phyloP scores from a whole-genome alignment of 2,888 invertebrate genomes.

The Lasioglossum oenotherae region DNA sequence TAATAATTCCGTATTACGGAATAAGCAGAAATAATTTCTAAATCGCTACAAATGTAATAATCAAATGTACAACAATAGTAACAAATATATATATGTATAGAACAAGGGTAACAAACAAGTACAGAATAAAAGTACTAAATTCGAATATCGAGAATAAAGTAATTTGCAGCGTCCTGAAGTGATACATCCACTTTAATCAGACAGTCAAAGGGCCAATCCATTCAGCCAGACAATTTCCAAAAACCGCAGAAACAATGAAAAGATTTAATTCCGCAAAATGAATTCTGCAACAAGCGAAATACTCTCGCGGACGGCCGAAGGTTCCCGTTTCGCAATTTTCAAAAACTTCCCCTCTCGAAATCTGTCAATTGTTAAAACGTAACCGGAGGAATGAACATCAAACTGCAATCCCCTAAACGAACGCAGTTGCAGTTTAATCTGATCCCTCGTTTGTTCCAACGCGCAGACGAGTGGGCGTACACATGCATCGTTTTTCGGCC shows the following conservation, averaged over 20 bases:
- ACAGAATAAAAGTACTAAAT: background rate
- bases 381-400: conserved; percentile 5
- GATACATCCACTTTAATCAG: background rate
- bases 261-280: background rate
- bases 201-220: background rate
- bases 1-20: background rate
- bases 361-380: background rate
- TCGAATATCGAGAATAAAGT: background rate
- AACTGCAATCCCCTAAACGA: conserved; percentile 25
- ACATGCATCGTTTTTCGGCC: conserved; percentile 6
- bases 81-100: too few relatives aligned
- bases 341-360: conserved; percentile 8
- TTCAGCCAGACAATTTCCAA: background rate
- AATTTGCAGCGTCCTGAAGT: background rate
- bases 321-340: background rate
- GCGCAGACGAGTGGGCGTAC: background rate
- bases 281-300: background rate
- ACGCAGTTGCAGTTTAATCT: conserved; percentile 27
- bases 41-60: background rate
- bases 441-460: background rate
- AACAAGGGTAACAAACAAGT: background rate
- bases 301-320: background rate
- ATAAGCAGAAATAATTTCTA: background rate
- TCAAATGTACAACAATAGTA: background rate
- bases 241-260: background rate